Evolutionary conservation across 2,113 vertebrate species (phyloP).

Genomic region (Cyprinodon tularosa): DNA sequence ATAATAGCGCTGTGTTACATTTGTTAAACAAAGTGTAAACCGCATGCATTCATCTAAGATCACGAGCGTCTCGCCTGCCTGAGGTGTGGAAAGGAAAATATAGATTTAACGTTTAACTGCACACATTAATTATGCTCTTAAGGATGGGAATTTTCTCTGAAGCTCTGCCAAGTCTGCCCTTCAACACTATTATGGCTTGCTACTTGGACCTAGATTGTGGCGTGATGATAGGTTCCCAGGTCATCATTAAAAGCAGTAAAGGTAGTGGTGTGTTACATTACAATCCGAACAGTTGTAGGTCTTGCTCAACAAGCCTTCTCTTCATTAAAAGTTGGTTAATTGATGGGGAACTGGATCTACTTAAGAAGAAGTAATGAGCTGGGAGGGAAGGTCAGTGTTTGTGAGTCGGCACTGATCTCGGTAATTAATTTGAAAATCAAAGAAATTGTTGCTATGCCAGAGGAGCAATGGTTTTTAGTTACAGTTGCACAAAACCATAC

Average conservation of each 20-base stretch:
- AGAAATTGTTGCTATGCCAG: background rate
- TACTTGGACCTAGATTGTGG: constrained; percentile 40
- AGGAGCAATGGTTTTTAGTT: background rate
- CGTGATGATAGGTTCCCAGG: constrained; percentile 40
- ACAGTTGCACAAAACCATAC: background rate
- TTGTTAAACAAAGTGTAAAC: constrained; percentile 22
- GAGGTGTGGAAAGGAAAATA: constrained; percentile 17
- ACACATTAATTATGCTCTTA: constrained; percentile 18
- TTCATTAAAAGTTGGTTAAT: constrained; percentile 79
- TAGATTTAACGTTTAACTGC: constrained; percentile 33
- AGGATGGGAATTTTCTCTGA: constrained; percentile 1
- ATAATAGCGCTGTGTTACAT: constrained; percentile 30
- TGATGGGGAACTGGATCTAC: constrained; percentile 70
- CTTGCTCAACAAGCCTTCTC: constrained; percentile 75
- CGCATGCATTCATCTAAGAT: constrained; percentile 17
- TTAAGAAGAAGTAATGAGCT: constrained; percentile 73
- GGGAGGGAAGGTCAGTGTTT: constrained; percentile 69
- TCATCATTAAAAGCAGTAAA: constrained; percentile 69
- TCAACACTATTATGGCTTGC: constrained; percentile 34
- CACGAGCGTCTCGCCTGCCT: background rate
- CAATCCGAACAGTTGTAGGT: constrained; percentile 71
- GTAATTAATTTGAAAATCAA: constrained; percentile 59
- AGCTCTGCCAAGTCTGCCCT: constrained; percentile 13
- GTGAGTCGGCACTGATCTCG: constrained; percentile 60
- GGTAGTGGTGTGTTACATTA: constrained; percentile 69